A percentile compares a stretch with the other conserved stretches of the same genome.
These are phyloP conservation scores for Corythaixoides concolor DNA, from an alignment of 2,113 vertebrate species.

Conservation along the genomic window DNA sequence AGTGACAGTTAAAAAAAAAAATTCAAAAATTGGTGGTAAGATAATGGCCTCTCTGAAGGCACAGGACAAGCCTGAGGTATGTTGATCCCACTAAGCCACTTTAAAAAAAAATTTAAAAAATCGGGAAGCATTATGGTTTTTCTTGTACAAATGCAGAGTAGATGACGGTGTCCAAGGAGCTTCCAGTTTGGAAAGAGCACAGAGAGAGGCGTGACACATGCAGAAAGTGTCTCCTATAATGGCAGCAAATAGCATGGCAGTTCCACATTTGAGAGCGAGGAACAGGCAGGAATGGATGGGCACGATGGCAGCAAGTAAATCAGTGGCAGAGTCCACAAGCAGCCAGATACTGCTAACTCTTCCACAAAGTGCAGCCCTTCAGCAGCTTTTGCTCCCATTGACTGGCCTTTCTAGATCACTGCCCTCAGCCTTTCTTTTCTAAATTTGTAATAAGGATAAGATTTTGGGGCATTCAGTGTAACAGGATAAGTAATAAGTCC, in stretches of 20 bases:
- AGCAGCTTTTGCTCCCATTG: neutral
- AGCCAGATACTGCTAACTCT: neutral
- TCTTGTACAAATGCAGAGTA: neutral
- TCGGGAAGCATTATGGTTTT: no score
- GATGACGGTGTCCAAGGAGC: neutral
- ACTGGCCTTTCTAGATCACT: rapidly evolving
- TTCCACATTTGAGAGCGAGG: rapidly evolving
- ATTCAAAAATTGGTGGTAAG: neutral
- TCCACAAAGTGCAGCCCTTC: neutral
- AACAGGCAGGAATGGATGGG: neutral
- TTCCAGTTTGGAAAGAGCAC: neutral
- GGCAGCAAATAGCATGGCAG: neutral
- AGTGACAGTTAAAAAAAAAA: neutral
- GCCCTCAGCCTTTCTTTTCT: neutral
- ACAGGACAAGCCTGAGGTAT: neutral
- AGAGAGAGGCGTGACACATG: neutral
- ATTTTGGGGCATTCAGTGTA: neutral
- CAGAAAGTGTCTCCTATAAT: neutral
- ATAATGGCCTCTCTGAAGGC: neutral
- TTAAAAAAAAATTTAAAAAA: neutral
- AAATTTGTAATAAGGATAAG: neutral
- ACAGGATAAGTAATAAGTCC: neutral
- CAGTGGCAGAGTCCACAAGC: neutral
- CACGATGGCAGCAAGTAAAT: neutral
- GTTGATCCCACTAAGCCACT: neutral